Percentiles rank a stretch among this genome's conserved stretches.
These are phyloP conservation scores for Pangasianodon gigas DNA, from an alignment of 2,113 vertebrate species.

Conservation along the genomic window DNA sequence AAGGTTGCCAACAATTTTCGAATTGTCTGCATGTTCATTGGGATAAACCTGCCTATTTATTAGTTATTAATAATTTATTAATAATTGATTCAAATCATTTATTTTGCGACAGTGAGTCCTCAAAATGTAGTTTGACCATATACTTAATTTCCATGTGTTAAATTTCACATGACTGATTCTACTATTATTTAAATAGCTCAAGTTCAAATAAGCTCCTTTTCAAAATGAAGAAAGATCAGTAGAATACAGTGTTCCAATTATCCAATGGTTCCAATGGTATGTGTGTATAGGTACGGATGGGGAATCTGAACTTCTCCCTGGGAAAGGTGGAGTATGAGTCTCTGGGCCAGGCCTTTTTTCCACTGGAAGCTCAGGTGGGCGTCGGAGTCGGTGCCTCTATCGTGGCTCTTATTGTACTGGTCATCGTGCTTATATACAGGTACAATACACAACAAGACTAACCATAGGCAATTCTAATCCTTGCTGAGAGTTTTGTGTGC, in stretches of 20 bases:
- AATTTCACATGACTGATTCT: not conserved
- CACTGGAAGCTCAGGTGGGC: slow-evolving; percentile 91
- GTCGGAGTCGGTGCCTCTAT: slow-evolving; percentile 92
- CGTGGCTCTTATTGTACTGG: slow-evolving; percentile 89
- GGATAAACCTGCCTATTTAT: not conserved
- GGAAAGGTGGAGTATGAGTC: slow-evolving; percentile 91
- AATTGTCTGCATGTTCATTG: not conserved
- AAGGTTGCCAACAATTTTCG: not conserved
- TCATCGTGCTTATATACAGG: slow-evolving; percentile 98
- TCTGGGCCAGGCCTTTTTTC: slow-evolving; percentile 86
- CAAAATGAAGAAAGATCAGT: not conserved
- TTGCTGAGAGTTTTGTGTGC: not conserved
- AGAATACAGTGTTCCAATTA: not conserved
- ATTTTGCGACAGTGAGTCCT: not conserved
- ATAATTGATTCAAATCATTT: not conserved
- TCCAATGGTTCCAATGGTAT: not conserved
- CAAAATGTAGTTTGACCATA: not conserved
- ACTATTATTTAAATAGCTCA: not conserved
- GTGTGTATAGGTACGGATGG: slow-evolving; percentile 87
- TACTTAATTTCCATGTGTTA: not conserved
- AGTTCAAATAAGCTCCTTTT: not conserved
- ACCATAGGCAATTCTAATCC: slow-evolving; percentile 14
- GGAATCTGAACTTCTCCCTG: slow-evolving; percentile 88
- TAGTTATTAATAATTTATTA: not conserved
- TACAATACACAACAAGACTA: slow-evolving; percentile 51